A percentile compares a stretch with the other conserved stretches of the same genome.
These are phyloP conservation scores for Chaetodon auriga DNA, from an alignment of 2,113 vertebrate species.

Conservation along the genomic window DNA sequence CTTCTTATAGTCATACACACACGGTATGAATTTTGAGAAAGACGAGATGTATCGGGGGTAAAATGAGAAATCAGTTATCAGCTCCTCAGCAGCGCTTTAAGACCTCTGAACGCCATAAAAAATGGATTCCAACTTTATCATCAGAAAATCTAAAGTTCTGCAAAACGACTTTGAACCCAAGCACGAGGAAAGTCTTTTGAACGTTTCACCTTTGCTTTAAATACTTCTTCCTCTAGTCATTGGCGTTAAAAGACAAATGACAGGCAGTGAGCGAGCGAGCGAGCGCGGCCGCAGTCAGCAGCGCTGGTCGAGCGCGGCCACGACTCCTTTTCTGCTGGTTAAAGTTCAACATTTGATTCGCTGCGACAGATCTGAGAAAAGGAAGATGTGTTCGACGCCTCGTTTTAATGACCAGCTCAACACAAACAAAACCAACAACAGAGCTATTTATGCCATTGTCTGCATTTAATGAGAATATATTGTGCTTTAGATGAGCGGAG, in stretches of 20 bases:
- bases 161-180: not conserved
- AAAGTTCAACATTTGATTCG: not conserved
- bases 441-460: not conserved
- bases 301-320: no score
- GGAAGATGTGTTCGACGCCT: not conserved
- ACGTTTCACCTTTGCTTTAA: not conserved
- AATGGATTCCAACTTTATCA: not conserved
- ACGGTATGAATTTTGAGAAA: not conserved
- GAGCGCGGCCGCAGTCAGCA: not conserved
- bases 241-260: not conserved
- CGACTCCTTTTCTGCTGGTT: not conserved
- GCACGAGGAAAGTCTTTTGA: not conserved
- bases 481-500: conserved; percentile 21
- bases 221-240: no score
- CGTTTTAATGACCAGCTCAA: conserved; percentile 38
- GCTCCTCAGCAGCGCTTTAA: not conserved
- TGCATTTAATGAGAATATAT: conserved; percentile 46
- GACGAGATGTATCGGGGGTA: not conserved
- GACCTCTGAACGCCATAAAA: not conserved
- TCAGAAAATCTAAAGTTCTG: not conserved
- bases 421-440: conserved; percentile 8
- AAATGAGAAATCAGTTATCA: not conserved
- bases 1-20: not conserved
- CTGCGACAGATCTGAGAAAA: not conserved
- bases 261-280: not conserved